Percentiles rank a stretch among this genome's conserved stretches.
phyloP scores from a whole-genome alignment of 2,888 invertebrate species.

The Nephrotoma flavescens region DNA sequence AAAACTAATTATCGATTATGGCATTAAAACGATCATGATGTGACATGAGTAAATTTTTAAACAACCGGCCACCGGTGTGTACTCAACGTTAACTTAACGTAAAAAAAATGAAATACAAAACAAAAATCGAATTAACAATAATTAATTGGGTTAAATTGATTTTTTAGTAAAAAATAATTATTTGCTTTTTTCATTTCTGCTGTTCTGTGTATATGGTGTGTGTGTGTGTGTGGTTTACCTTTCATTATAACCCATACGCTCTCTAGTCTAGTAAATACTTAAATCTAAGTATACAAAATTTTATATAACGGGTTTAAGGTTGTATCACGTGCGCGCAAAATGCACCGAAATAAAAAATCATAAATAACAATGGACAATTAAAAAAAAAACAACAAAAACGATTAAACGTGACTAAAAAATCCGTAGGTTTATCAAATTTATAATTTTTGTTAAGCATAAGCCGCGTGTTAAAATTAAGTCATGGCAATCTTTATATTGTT shows the following conservation, averaged over 20 bases:
- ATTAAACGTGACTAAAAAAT: background rate
- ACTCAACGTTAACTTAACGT: background rate
- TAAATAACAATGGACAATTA: background rate
- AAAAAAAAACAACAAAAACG: background rate
- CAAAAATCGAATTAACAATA: background rate
- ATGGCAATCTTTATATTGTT: background rate
- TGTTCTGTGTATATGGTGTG: background rate
- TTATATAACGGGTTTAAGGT: background rate
- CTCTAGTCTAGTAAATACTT: background rate
- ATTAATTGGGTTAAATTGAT: background rate
- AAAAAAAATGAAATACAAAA: background rate
- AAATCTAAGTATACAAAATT: background rate
- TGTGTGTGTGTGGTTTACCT: background rate
- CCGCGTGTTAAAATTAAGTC: background rate
- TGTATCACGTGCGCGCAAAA: background rate
- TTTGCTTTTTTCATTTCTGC: background rate
- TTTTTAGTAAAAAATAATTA: background rate
- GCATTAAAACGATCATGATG: background rate
- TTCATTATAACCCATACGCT: background rate
- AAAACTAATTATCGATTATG: background rate
- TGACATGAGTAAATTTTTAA: background rate
- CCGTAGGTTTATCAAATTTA: background rate
- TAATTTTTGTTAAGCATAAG: background rate
- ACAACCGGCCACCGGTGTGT: background rate
- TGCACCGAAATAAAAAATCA: background rate